A percentile compares a stretch with the other conserved stretches of the same genome.
Evolutionary conservation across 92 coral and sea anemone genomes (phyloP).

Genomic region (Phenganax marumi): DNA sequence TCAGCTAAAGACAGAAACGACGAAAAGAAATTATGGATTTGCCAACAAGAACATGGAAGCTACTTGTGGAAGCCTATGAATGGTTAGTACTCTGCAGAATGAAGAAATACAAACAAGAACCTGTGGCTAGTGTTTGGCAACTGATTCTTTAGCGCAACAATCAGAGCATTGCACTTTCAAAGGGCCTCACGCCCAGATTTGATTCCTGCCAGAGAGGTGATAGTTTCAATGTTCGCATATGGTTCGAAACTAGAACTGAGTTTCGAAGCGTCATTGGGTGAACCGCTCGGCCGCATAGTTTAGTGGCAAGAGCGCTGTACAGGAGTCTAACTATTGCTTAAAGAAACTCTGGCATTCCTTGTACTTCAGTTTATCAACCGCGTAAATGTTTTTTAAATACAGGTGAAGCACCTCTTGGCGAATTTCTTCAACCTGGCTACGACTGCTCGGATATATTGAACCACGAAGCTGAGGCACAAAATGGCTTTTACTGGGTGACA

Average conservation of each 20-base stretch:
- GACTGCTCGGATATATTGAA: background rate
- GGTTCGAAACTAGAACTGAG: no score
- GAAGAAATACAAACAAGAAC: background rate
- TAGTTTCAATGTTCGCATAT: no score
- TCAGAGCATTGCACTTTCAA: no score
- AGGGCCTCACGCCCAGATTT: no score
- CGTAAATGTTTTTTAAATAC: no score
- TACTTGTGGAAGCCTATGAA: slow-evolving; percentile 11
- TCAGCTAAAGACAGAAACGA: slow-evolving; percentile 5
- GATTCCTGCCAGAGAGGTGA: no score
- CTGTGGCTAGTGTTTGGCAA: no score
- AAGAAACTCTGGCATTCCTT: no score
- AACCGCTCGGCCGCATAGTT: no score
- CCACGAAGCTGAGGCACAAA: background rate
- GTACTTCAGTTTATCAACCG: no score
- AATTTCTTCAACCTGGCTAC: background rate
- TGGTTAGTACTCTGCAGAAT: background rate
- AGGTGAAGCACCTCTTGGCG: background rate
- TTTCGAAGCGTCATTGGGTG: no score
- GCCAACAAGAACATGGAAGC: background rate
- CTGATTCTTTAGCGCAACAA: no score
- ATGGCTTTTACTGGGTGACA: slow-evolving; percentile 7
- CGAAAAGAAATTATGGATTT: background rate
- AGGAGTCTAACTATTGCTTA: background rate
- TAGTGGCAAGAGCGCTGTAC: background rate